A percentile compares a stretch with the other conserved stretches of the same genome.
Evolutionary conservation across 2,888 invertebrate genomes (phyloP).

Genomic region (Prenolepis imparis): DNA sequence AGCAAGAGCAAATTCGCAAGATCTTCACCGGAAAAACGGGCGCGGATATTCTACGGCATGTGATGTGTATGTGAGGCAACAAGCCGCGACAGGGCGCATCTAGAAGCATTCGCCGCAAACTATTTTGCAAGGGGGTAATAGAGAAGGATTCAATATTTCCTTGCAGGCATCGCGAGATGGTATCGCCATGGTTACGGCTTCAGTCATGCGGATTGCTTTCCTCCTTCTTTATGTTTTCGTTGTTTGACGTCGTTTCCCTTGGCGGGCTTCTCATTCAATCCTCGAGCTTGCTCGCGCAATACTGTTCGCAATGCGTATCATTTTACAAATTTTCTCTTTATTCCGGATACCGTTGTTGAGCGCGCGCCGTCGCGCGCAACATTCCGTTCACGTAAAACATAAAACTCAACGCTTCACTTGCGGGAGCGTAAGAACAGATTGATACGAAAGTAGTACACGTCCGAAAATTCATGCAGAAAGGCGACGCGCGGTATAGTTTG

Average conservation of each 20-base stretch:
- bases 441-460: slow-evolving; percentile 56
- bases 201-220: slow-evolving; percentile 75
- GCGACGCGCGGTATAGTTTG: slow-evolving; percentile 24
- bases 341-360: slow-evolving; percentile 13
- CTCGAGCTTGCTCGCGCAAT: slow-evolving; percentile 58
- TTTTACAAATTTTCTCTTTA: slow-evolving; percentile 65
- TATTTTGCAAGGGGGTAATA: slow-evolving; percentile 66
- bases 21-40: slow-evolving; percentile 32
- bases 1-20: slow-evolving; percentile 23
- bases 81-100: slow-evolving; percentile 49
- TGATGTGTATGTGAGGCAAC: slow-evolving; percentile 46
- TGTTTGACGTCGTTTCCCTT: slow-evolving; percentile 68
- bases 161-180: slow-evolving; percentile 61
- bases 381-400: slow-evolving; percentile 50
- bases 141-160: slow-evolving; percentile 69
- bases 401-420: slow-evolving; percentile 54
- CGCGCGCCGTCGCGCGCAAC: slow-evolving; percentile 26
- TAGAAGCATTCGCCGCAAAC: slow-evolving; percentile 58
- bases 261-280: slow-evolving; percentile 69
- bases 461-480: slow-evolving; percentile 47
- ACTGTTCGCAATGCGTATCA: slow-evolving; percentile 58
- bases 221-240: slow-evolving; percentile 64
- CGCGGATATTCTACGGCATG: slow-evolving; percentile 21
- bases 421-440: slow-evolving; percentile 49
- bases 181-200: slow-evolving; percentile 75